Evolutionary conservation across 1,140 invertebrate genomes (phyloP).

Genomic region (Arion vulgaris): DNA sequence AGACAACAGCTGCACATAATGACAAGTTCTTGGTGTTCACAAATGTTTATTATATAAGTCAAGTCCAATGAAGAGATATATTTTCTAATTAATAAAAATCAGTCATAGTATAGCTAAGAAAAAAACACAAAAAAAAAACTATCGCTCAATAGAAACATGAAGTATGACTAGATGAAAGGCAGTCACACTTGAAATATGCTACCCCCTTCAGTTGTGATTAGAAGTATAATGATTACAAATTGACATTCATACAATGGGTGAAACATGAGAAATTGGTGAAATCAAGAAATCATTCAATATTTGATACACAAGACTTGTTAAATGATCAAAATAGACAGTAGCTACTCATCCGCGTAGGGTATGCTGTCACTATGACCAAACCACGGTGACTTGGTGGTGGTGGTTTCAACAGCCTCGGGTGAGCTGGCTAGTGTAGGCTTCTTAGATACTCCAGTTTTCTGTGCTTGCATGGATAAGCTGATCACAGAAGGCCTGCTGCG

Average conservation of each 20-base stretch:
- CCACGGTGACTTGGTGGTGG: conserved; percentile 51
- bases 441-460: conserved; percentile 54
- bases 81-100: too few relatives aligned
- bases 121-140: too few relatives aligned
- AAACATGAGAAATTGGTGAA: conserved; percentile 6
- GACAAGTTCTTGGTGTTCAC: too few relatives aligned
- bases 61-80: too few relatives aligned
- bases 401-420: conserved; percentile 62
- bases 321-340: background rate
- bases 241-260: background rate
- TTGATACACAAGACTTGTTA: background rate
- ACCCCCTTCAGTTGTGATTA: too few relatives aligned
- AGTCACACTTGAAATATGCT: too few relatives aligned
- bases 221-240: too few relatives aligned
- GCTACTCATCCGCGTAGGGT: conserved; percentile 68
- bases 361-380: conserved; percentile 67
- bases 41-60: too few relatives aligned
- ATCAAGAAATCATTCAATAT: background rate
- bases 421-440: conserved; percentile 67
- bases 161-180: too few relatives aligned
- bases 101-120: too few relatives aligned
- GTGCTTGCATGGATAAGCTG: conserved; percentile 68
- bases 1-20: too few relatives aligned
- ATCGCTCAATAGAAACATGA: too few relatives aligned
- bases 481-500: conserved; percentile 70